phyloP scores from a whole-genome alignment of 2,888 invertebrate species.

The Xylophagus ater region DNA sequence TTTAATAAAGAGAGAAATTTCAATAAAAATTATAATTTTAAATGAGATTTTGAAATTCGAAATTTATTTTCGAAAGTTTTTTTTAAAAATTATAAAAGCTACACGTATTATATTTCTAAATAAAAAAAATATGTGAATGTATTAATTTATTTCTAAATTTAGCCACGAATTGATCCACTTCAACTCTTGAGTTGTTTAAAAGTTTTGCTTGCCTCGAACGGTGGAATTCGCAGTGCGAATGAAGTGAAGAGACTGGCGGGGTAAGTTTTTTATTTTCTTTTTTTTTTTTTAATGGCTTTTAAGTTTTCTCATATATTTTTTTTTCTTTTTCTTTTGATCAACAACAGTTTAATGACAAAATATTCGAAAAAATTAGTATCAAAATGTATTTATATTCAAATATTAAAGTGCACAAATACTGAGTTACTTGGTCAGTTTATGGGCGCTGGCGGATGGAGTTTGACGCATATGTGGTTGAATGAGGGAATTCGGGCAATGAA shows the following conservation, averaged over 20 bases:
- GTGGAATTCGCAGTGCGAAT: constrained; percentile 77
- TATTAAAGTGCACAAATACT: constrained; percentile 74
- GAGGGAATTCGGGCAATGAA: constrained; percentile 76
- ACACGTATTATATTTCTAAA: no score
- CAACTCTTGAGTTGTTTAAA: constrained; percentile 80
- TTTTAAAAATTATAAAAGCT: no score
- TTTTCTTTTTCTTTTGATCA: constrained; percentile 10
- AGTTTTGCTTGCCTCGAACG: constrained; percentile 69
- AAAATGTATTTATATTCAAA: constrained; percentile 90
- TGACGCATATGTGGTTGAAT: constrained; percentile 82
- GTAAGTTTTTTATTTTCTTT: constrained; percentile 43
- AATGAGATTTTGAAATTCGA: no score
- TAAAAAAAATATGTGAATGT: no score
- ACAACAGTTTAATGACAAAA: constrained; percentile 80
- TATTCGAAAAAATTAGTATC: constrained; percentile 91
- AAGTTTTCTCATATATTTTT: constrained; percentile 1
- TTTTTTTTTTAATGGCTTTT: constrained; percentile 2
- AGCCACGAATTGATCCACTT: constrained; percentile 89
- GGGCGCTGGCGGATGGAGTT: constrained; percentile 83
- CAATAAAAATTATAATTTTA: no score
- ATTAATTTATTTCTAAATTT: constrained; percentile 39
- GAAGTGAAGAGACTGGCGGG: constrained; percentile 80
- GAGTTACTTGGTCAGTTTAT: constrained; percentile 79
- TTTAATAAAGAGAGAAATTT: background rate
- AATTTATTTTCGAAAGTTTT: no score